These are phyloP conservation scores for Montipora foliosa DNA, from an alignment of 64 coral and sea anemone species.

Conservation along the genomic window DNA sequence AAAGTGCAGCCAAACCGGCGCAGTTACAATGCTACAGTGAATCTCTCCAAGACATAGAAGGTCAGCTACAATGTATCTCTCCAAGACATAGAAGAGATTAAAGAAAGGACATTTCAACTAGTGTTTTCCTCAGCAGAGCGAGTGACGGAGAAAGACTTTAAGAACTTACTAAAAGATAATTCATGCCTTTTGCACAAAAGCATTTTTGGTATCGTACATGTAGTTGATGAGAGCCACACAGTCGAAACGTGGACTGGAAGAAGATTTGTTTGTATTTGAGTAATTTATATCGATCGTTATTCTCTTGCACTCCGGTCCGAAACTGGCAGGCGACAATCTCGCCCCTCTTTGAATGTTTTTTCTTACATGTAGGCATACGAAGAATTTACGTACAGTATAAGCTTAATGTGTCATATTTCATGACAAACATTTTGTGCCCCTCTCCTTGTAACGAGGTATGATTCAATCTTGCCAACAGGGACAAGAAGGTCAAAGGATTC, in stretches of 20 bases:
- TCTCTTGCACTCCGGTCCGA: background rate
- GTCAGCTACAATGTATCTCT: background rate
- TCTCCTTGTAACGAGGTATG: background rate
- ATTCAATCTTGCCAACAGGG: background rate
- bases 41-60: background rate
- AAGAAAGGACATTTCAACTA: conserved; percentile 1
- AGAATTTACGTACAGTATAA: background rate
- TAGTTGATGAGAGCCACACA: conserved; percentile 33
- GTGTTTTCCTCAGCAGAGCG: conserved; percentile 11
- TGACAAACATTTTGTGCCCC: background rate
- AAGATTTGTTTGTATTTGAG: background rate
- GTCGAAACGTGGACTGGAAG: conserved; percentile 28
- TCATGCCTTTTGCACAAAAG: background rate
- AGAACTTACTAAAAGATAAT: conserved; percentile 3
- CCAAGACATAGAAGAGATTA: background rate
- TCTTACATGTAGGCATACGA: too few species aligned
- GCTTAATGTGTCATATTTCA: background rate
- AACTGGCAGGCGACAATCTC: background rate
- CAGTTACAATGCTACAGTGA: too few species aligned
- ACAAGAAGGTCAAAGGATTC: conserved; percentile 24
- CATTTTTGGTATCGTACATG: background rate
- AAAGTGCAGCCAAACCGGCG: too few species aligned
- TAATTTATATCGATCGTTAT: background rate
- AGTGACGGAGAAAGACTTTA: background rate
- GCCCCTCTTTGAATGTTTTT: too few species aligned